Conservation (phyloP, 2,797 vertebrate genomes). For the Cyclopterus lumpus region DNA sequence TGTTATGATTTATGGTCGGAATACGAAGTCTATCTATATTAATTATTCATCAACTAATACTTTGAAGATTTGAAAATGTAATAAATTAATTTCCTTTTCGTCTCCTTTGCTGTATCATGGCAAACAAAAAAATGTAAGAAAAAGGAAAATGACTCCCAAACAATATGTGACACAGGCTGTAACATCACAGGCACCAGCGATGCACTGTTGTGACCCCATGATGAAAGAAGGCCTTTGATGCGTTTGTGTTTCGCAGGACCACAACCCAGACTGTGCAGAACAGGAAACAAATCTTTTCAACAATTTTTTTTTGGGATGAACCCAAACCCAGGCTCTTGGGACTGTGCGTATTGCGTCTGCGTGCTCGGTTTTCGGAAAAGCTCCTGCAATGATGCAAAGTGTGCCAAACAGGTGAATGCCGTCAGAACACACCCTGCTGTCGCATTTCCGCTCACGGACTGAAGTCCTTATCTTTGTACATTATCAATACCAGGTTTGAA, state of each 20-base stretch:
- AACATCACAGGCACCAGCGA: constrained; percentile 38
- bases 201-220: constrained; percentile 41
- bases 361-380: constrained; percentile 59
- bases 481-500: constrained; percentile 28
- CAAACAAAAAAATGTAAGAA: not conserved
- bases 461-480: constrained; percentile 33
- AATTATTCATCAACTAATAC: not conserved
- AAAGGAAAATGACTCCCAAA: not conserved
- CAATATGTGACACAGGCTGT: not conserved
- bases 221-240: constrained; percentile 79
- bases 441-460: constrained; percentile 63
- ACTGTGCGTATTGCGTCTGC: constrained; percentile 48
- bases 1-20: not conserved
- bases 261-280: constrained; percentile 52
- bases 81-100: not conserved
- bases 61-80: not conserved
- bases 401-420: constrained; percentile 48
- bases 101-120: not conserved
- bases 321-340: constrained; percentile 62
- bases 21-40: not conserved
- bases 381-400: constrained; percentile 60
- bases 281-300: constrained; percentile 66
- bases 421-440: constrained; percentile 58
- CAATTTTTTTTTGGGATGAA: constrained; percentile 40
- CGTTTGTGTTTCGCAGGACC: constrained; percentile 69